Conservation (phyloP, 2,797 vertebrate species). For the Eidolon dupreanum region DNA sequence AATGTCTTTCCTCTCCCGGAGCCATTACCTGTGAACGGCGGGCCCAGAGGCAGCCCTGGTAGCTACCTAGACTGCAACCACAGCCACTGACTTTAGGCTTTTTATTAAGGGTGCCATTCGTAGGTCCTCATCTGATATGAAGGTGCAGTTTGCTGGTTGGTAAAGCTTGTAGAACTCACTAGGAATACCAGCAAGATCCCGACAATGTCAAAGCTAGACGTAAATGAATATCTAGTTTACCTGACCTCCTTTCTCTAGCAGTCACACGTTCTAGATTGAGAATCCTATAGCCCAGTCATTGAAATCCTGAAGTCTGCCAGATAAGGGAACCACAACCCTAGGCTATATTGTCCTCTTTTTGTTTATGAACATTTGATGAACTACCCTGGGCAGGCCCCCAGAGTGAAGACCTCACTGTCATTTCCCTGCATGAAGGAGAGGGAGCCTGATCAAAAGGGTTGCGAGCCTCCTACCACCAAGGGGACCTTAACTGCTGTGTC, state of each 20-base stretch:
- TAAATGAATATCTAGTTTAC: neutral
- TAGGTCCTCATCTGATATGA: neutral
- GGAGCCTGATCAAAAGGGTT: neutral
- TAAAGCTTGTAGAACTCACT: neutral
- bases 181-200: neutral
- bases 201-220: neutral
- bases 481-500: neutral
- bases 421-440: neutral
- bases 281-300: neutral
- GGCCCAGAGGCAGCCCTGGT: neutral
- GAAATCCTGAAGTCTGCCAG: neutral
- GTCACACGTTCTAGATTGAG: neutral
- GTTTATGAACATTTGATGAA: neutral
- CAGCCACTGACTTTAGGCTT: neutral
- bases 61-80: neutral
- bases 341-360: neutral
- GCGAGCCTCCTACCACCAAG: neutral
- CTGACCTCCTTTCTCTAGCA: neutral
- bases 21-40: neutral
- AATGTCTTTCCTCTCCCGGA: neutral
- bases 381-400: neutral
- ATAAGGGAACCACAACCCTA: neutral
- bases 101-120: neutral
- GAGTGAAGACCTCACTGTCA: neutral
- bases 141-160: neutral